phyloP scores from a whole-genome alignment of 2,797 vertebrate genomes.

The Clamator glandarius region DNA sequence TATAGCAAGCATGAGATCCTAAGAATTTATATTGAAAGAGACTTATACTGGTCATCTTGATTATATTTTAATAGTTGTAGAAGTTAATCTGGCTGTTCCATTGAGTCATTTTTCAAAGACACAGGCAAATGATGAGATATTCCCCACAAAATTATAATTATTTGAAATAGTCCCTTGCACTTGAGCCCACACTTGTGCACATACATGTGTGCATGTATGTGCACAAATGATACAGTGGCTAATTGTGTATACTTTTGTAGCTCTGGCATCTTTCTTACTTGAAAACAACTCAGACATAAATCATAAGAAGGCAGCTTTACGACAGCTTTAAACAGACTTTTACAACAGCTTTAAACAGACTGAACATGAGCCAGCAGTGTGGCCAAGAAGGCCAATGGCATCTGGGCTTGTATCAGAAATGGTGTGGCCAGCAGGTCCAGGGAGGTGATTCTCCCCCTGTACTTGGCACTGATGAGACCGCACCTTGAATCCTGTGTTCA shows the following conservation, averaged over 20 bases:
- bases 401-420: too few species aligned
- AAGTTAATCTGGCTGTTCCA: neutral
- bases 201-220: neutral
- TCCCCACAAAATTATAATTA: neutral
- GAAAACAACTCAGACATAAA: conserved; percentile 66
- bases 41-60: neutral
- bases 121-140: neutral
- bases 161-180: neutral
- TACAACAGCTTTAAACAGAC: conserved; percentile 25
- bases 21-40: neutral
- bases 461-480: too few species aligned
- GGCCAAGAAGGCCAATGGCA: too few species aligned
- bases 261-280: conserved; percentile 49
- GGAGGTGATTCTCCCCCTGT: too few species aligned
- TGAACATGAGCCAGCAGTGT: too few species aligned
- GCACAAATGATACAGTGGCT: conserved; percentile 14
- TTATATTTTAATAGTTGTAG: neutral
- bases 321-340: conserved; percentile 26
- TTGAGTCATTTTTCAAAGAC: conserved; percentile 27
- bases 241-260: conserved; percentile 8
- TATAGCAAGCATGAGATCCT: neutral
- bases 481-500: too few species aligned
- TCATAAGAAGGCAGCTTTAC: conserved; percentile 63
- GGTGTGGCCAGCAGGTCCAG: too few species aligned
- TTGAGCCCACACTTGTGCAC: neutral